phyloP scores from a whole-genome alignment of 2,113 vertebrate species.

The Gallinago jamesoni region DNA sequence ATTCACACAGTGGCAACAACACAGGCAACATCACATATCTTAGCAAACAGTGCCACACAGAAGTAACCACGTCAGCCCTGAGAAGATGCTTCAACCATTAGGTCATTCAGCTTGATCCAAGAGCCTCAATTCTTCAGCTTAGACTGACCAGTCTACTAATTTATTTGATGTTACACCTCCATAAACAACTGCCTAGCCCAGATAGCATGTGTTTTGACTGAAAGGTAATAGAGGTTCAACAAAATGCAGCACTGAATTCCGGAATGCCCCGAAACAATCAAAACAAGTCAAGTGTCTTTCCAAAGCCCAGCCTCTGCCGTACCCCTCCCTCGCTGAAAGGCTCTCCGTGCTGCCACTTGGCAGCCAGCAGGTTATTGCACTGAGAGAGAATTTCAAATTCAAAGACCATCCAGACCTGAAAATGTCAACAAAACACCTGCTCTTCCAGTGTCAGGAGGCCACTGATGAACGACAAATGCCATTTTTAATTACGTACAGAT shows the following conservation, averaged over 20 bases:
- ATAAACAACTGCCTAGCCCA: neutral
- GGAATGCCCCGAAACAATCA: neutral
- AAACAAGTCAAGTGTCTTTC: neutral
- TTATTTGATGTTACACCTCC: neutral
- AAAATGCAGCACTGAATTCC: neutral
- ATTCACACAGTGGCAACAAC: neutral
- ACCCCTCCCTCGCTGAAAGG: neutral
- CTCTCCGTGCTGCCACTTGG: neutral
- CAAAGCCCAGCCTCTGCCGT: neutral
- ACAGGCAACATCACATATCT: neutral
- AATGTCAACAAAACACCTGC: constrained; percentile 35
- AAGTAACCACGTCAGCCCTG: neutral
- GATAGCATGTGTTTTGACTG: neutral
- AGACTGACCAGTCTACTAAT: neutral
- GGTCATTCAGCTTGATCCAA: neutral
- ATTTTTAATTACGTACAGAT: neutral
- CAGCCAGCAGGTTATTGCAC: neutral
- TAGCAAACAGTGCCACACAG: neutral
- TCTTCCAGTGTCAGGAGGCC: neutral
- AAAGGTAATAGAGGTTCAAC: neutral
- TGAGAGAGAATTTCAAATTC: neutral
- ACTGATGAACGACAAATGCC: neutral
- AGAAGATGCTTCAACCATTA: neutral
- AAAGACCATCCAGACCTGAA: neutral
- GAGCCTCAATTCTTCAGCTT: neutral